Conservation (phyloP, 2,888 invertebrate species). For the Calliphora vomitoria region DNA sequence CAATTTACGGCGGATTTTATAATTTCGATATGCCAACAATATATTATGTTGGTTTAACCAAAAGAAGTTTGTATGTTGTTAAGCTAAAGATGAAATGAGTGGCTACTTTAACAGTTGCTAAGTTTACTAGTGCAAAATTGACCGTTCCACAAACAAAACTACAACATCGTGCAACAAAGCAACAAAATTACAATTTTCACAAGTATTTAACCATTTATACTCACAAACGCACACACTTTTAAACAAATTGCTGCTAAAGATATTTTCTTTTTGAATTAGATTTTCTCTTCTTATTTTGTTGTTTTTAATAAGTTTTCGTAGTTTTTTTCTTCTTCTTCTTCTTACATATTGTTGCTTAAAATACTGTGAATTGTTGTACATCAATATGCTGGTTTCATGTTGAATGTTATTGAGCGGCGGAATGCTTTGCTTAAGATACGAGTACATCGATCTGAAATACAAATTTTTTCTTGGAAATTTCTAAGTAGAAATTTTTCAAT, state of each 20-base stretch:
- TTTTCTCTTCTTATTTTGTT: slow-evolving; percentile 22
- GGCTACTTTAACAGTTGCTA: slow-evolving; percentile 55
- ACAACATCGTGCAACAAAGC: slow-evolving; percentile 15
- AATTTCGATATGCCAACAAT: slow-evolving; percentile 12
- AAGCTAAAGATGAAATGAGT: slow-evolving; percentile 15
- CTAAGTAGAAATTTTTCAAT: slow-evolving; percentile 21
- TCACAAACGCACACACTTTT: slow-evolving; percentile 18
- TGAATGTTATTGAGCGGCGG: slow-evolving; percentile 52
- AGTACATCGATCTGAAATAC: slow-evolving; percentile 34
- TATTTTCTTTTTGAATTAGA: slow-evolving; percentile 44
- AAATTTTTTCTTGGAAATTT: slow-evolving; percentile 61
- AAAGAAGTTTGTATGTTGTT: too few species aligned
- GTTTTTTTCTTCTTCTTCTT: slow-evolving; percentile 18
- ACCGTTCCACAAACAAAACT: not conserved
- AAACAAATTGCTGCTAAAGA: not conserved
- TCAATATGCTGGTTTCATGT: slow-evolving; percentile 37
- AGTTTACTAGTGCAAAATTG: slow-evolving; percentile 55
- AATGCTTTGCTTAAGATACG: slow-evolving; percentile 65
- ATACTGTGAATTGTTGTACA: slow-evolving; percentile 32
- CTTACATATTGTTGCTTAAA: slow-evolving; percentile 3
- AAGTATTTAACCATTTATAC: slow-evolving; percentile 23
- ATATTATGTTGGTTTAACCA: slow-evolving; percentile 10
- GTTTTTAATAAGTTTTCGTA: slow-evolving; percentile 42
- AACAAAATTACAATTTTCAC: slow-evolving; percentile 26
- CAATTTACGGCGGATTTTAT: slow-evolving; percentile 44